A percentile compares a stretch with the other conserved stretches of the same genome.
phyloP scores from a whole-genome alignment of 2,113 vertebrate species.

The Sphyrna mokarran region DNA sequence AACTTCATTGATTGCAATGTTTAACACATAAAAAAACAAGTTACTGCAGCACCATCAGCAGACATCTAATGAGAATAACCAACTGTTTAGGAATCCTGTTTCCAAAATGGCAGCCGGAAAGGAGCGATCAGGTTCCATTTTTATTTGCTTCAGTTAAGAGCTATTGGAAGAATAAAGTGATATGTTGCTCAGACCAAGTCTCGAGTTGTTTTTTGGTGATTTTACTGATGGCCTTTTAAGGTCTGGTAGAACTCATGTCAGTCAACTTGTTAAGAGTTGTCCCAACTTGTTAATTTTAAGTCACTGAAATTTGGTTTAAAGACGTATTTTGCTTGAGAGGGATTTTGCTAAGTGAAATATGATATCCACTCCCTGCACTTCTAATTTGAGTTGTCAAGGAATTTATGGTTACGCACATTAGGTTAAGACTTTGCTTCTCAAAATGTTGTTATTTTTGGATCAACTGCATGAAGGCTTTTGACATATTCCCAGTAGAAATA shows the following conservation, averaged over 20 bases:
- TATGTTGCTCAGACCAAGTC: background rate
- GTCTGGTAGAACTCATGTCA: background rate
- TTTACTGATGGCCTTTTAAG: background rate
- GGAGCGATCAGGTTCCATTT: background rate
- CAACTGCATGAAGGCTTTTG: background rate
- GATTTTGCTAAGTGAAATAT: background rate
- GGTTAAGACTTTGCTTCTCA: background rate
- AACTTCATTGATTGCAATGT: background rate
- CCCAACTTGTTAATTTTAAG: background rate
- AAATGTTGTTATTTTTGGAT: conserved; percentile 25
- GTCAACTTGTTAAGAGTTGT: background rate
- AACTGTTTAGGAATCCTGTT: background rate
- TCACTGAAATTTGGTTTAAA: background rate
- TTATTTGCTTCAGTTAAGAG: background rate
- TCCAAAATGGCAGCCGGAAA: background rate
- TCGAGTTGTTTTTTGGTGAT: background rate
- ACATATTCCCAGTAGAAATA: conserved; percentile 24
- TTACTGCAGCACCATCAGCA: background rate
- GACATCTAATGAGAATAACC: background rate
- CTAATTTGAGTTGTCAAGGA: background rate
- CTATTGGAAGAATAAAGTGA: background rate
- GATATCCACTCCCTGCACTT: background rate
- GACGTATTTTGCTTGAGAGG: background rate
- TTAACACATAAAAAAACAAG: background rate
- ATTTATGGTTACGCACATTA: background rate